A percentile compares a stretch with the other conserved stretches of the same genome.
Evolutionary conservation across 2,113 vertebrate species (phyloP).

Genomic region (Delphinus delphis): DNA sequence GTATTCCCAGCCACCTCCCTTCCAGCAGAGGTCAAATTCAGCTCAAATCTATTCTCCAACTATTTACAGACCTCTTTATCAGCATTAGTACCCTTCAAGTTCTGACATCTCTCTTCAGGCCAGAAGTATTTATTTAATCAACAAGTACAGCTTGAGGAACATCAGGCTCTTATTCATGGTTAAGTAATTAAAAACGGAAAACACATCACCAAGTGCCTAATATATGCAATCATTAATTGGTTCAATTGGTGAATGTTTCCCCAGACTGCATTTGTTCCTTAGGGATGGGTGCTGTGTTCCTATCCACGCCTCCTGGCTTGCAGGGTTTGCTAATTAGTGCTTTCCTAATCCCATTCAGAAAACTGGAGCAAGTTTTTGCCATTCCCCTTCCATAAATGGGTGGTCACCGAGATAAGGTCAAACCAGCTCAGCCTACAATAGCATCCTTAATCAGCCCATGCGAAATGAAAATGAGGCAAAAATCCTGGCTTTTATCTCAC

Average conservation of each 20-base stretch:
- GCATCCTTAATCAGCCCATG: constrained; percentile 80
- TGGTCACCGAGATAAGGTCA: constrained; percentile 81
- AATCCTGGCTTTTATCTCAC: constrained; percentile 81
- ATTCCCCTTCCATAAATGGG: constrained; percentile 81
- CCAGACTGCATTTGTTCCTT: constrained; percentile 74
- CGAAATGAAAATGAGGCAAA: constrained; percentile 84
- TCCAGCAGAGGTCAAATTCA: constrained; percentile 47
- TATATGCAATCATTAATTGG: constrained; percentile 77
- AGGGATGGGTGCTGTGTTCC: constrained; percentile 61
- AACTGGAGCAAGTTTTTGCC: constrained; percentile 79
- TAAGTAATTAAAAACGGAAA: constrained; percentile 75
- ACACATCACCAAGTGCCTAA: constrained; percentile 68
- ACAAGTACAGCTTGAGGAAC: constrained; percentile 69
- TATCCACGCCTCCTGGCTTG: constrained; percentile 68
- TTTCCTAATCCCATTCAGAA: constrained; percentile 84
- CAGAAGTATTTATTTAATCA: constrained; percentile 76
- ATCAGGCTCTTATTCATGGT: constrained; percentile 66
- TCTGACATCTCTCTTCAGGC: constrained; percentile 67
- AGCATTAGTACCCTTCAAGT: constrained; percentile 59
- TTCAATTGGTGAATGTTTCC: constrained; percentile 68
- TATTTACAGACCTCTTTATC: constrained; percentile 67
- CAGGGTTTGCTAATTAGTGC: constrained; percentile 75
- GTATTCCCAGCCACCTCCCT: not conserved
- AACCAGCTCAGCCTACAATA: constrained; percentile 80
- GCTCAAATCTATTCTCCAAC: constrained; percentile 28